These are phyloP conservation scores for Cyaniris semiargus DNA, from an alignment of 2,888 invertebrate species.

Conservation along the genomic window DNA sequence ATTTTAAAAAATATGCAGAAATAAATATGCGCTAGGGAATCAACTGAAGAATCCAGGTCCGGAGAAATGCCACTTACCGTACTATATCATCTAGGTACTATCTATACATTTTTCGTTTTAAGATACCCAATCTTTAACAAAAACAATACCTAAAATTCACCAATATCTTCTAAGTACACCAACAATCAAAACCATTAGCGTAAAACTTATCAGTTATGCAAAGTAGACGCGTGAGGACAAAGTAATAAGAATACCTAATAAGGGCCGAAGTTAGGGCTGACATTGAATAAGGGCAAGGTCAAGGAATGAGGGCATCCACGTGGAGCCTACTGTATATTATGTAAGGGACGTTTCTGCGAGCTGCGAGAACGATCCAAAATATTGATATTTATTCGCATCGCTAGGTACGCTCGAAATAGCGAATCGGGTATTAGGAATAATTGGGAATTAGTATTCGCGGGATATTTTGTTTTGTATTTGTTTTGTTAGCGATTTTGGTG, in stretches of 20 bases:
- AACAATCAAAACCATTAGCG: not conserved
- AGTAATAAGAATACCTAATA: conserved; percentile 10
- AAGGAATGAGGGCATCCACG: conserved; percentile 1
- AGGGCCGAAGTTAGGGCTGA: not conserved
- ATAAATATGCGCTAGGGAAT: no score
- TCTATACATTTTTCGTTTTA: no score
- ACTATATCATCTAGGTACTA: no score
- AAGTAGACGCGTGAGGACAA: not conserved
- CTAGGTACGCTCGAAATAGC: not conserved
- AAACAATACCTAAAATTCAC: not conserved
- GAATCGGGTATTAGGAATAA: not conserved
- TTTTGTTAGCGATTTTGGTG: no score
- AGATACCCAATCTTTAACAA: not conserved
- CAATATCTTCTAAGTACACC: no score
- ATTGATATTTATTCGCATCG: conserved; percentile 5
- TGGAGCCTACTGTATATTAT: conserved; percentile 13
- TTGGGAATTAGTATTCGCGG: no score
- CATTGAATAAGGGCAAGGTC: conserved; percentile 22
- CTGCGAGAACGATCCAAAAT: not conserved
- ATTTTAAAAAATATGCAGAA: no score
- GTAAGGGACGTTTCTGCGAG: not conserved
- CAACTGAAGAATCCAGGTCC: no score
- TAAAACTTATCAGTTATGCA: not conserved
- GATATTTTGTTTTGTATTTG: not conserved
- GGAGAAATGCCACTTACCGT: no score